Percentiles rank a stretch among this genome's conserved stretches.
phyloP scores from a whole-genome alignment of 2,888 invertebrate genomes.

The Eucera pruinosa region DNA sequence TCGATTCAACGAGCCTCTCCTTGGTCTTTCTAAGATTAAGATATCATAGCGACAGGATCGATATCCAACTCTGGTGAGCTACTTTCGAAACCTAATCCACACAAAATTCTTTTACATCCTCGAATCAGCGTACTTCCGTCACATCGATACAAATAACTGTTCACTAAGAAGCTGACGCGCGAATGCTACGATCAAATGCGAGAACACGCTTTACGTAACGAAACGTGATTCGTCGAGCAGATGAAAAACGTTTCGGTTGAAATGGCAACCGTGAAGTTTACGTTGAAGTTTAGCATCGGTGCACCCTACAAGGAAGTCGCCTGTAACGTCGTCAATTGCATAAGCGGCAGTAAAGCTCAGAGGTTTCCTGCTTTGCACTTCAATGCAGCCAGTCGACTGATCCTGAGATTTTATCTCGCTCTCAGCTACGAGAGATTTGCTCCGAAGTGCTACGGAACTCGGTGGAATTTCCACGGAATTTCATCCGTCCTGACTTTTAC shows the following conservation, averaged over 20 bases:
- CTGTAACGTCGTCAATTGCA: conserved; percentile 42
- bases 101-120: no score
- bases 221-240: conserved; percentile 3
- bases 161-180: not conserved
- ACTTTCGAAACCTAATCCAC: not conserved
- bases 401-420: conserved; percentile 30
- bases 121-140: no score
- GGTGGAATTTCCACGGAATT: not conserved
- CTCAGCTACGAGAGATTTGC: not conserved
- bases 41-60: no score
- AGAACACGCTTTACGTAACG: not conserved
- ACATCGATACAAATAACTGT: not conserved
- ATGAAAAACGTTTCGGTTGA: not conserved
- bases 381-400: conserved; percentile 20
- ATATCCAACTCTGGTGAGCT: no score
- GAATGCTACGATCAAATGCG: not conserved
- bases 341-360: conserved; percentile 35
- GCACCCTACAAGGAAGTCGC: conserved; percentile 27
- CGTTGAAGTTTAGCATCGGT: conserved; percentile 25
- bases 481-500: not conserved
- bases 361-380: conserved; percentile 41
- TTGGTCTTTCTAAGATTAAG: no score
- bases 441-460: conserved; percentile 5
- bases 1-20: no score
- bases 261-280: conserved; percentile 21